Percentiles rank a stretch among this genome's conserved stretches.
These are phyloP conservation scores for Erinaceus europaeus DNA, from an alignment of 2,113 vertebrate genomes.

Conservation along the genomic window DNA sequence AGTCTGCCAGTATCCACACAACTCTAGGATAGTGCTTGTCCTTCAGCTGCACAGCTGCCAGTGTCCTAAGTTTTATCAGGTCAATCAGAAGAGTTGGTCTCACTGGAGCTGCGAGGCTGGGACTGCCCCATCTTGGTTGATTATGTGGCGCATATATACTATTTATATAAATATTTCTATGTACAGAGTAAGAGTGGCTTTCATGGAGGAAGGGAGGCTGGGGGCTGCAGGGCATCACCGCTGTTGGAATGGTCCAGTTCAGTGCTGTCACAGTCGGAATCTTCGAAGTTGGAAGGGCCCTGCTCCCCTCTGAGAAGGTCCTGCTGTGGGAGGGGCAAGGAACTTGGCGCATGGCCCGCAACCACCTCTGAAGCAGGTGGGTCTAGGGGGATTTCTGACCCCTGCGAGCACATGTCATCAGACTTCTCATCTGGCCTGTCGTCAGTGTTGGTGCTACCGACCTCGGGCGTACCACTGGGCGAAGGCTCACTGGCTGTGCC, in stretches of 20 bases:
- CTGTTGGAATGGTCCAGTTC: conserved; percentile 93
- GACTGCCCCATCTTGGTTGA: conserved; percentile 59
- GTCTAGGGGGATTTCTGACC: conserved; percentile 90
- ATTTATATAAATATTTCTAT: conserved; percentile 82
- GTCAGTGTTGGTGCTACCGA: conserved; percentile 93
- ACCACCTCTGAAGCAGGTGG: conserved; percentile 85
- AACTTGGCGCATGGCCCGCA: conserved; percentile 83
- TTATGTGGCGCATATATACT: conserved; percentile 80
- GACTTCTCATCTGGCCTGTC: conserved; percentile 89
- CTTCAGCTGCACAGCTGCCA: conserved; percentile 54
- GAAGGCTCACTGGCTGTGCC: conserved; percentile 94
- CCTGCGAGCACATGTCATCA: conserved; percentile 91
- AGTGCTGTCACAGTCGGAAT: conserved; percentile 94
- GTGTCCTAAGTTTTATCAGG: conserved; percentile 36
- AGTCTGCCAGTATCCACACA: conserved; percentile 4
- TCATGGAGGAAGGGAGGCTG: conserved; percentile 84
- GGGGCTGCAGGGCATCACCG: conserved; percentile 84
- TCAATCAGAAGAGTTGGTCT: conserved; percentile 57
- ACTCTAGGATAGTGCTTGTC: conserved; percentile 40
- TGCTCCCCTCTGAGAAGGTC: conserved; percentile 80
- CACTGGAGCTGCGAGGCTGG: conserved; percentile 59
- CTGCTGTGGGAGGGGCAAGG: conserved; percentile 85
- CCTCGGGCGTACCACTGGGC: conserved; percentile 92
- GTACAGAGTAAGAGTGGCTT: conserved; percentile 77
- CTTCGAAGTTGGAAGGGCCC: conserved; percentile 85